A percentile compares a stretch with the other conserved stretches of the same genome.
These are phyloP conservation scores for Epizoanthus rinbou DNA, from an alignment of 92 coral and sea anemone species.

Conservation along the genomic window DNA sequence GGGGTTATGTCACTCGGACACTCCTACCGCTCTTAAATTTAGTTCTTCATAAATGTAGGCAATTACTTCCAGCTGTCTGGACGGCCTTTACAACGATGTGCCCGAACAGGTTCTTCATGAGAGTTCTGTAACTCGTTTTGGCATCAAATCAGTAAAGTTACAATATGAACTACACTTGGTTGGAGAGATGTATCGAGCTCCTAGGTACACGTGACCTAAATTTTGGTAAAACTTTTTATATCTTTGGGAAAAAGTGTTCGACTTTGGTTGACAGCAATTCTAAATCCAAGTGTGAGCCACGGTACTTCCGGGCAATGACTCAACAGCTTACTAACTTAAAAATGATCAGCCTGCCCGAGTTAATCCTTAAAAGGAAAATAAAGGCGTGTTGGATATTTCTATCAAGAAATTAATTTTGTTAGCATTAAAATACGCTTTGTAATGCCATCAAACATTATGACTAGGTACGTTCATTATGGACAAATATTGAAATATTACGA, in stretches of 20 bases:
- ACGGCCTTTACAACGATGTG: slow-evolving; percentile 9
- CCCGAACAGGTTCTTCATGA: neutral
- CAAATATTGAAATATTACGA: no score
- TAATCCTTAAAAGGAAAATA: slow-evolving; percentile 28
- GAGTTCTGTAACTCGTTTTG: slow-evolving; percentile 23
- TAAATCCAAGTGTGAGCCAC: slow-evolving; percentile 5
- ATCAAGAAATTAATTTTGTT: slow-evolving; percentile 28
- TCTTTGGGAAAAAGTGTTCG: neutral
- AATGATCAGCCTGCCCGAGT: slow-evolving; percentile 7
- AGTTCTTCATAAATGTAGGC: slow-evolving; percentile 27
- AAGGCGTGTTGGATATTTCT: slow-evolving; percentile 36
- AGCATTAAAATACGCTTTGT: neutral
- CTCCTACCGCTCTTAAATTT: slow-evolving; percentile 35
- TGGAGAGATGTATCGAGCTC: neutral
- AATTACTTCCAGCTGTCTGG: slow-evolving; percentile 38
- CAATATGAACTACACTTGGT: neutral
- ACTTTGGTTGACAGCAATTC: no score
- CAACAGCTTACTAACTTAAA: slow-evolving; percentile 17
- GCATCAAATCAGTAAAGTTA: neutral
- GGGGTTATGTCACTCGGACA: slow-evolving; percentile 19
- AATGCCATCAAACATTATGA: no score
- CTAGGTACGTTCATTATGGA: no score
- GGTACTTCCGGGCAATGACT: slow-evolving; percentile 30
- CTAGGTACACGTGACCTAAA: neutral
- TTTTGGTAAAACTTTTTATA: neutral